Evolutionary conservation across 2,797 vertebrate species (phyloP).

Genomic region (Craterocephalus amniculus): DNA sequence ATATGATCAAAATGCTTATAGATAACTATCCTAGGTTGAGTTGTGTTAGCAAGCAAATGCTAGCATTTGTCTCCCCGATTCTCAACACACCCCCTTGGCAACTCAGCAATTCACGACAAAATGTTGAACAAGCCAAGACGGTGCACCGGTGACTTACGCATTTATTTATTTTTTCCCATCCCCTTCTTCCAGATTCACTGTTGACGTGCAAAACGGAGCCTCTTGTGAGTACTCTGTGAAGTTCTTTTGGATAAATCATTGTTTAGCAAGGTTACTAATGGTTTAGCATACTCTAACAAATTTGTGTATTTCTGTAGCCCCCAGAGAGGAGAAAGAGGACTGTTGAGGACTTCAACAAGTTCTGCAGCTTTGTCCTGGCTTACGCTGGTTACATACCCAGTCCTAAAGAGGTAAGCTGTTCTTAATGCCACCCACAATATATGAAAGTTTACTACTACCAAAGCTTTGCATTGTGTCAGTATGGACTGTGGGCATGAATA

Average conservation of each 20-base stretch:
- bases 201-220: conserved; percentile 86
- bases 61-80: conserved; percentile 40
- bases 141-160: conserved; percentile 2
- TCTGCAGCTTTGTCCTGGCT: conserved; percentile 93
- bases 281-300: conserved; percentile 17
- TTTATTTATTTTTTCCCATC: not conserved
- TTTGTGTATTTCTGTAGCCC: conserved; percentile 77
- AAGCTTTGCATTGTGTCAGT: not conserved
- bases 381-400: conserved; percentile 93
- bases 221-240: conserved; percentile 78
- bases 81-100: conserved; percentile 1
- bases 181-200: conserved; percentile 80
- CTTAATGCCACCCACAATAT: fast-evolving
- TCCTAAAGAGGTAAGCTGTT: conserved; percentile 86
- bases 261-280: not conserved
- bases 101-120: not conserved
- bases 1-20: not conserved
- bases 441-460: not conserved
- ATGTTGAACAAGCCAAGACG: not conserved
- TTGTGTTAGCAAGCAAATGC: conserved; percentile 50
- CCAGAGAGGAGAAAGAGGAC: conserved; percentile 91
- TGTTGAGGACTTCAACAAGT: conserved; percentile 95
- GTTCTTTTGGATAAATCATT: not conserved
- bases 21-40: conserved; percentile 11
- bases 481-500: not conserved